These are phyloP conservation scores for Drosophila novamexicana DNA, from an alignment of 1,140 invertebrate genomes.

Conservation along the genomic window DNA sequence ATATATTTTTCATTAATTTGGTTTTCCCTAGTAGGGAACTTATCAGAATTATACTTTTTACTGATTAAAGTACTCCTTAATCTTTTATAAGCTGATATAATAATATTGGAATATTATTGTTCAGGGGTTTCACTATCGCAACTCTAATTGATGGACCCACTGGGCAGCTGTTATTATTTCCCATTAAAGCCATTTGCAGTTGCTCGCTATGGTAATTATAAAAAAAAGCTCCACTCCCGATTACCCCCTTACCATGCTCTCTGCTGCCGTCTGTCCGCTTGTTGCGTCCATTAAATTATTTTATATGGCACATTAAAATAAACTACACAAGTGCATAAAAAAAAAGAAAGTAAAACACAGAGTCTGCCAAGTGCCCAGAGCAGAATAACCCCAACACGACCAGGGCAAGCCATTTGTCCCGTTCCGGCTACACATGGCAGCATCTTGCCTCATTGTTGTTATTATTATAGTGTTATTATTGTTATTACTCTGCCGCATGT, in stretches of 20 bases:
- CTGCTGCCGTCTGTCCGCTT: slow-evolving; percentile 30
- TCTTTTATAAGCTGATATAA: not conserved
- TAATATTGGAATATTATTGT: not conserved
- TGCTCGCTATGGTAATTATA: slow-evolving; percentile 64
- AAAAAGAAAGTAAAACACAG: slow-evolving; percentile 39
- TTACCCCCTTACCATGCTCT: not conserved
- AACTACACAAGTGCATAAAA: slow-evolving; percentile 38
- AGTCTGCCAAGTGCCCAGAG: slow-evolving; percentile 26
- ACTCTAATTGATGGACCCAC: slow-evolving; percentile 28
- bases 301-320: slow-evolving; percentile 79
- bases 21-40: too few relatives aligned
- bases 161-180: slow-evolving; percentile 51
- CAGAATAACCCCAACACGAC: not conserved
- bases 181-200: slow-evolving; percentile 62
- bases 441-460: slow-evolving; percentile 54
- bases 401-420: slow-evolving; percentile 4
- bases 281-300: slow-evolving; percentile 77
- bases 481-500: slow-evolving; percentile 53
- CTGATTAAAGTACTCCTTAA: too few relatives aligned
- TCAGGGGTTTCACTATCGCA: slow-evolving; percentile 5
- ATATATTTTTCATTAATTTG: too few relatives aligned
- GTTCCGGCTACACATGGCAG: slow-evolving; percentile 26
- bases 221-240: slow-evolving; percentile 8
- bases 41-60: not conserved
- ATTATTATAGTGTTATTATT: slow-evolving; percentile 71